Evolutionary conservation across 2,888 invertebrate species (phyloP), one percentile per base, ranked within the genome.

Genomic region (Archips xylosteana): DNA sequence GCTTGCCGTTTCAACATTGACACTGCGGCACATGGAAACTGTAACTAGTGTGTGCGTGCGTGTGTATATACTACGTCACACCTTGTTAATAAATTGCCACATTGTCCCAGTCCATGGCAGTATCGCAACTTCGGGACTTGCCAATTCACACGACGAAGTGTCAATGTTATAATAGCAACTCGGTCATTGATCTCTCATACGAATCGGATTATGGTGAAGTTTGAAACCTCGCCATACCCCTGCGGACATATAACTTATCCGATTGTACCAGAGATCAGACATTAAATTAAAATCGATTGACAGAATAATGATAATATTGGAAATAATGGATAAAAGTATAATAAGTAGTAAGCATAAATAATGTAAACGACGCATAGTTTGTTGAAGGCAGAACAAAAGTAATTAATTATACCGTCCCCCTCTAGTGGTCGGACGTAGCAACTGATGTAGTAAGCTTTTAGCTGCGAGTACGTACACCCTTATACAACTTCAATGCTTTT

Each of bases 341-440:
- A 86, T 90, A 90, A 88, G 87, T 92, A 90, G 89, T 93, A 92
- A 93, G 89, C 87, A 85, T 91, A 89, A 90, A 84, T 87, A 87
- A 85, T 84, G 85, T 88, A 86, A 84, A 87, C 83, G 80, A 86
- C 78, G 80, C 80, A 84, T 87, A 87, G 85, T 81, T 80, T 82
- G 84, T 85, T 84, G 78, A 78, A 80, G 81, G 80, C 79, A 79
- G 78, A 82, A 81, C 79, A 80, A 77, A 76, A 71, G 80, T 76
- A 75, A 75, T 83, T 80, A 80, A 57, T 70, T 76, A 47, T 67
- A 80, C 84, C 85, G 84, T 84, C 85, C 78, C 75, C 68, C 71
- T 68, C 39, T 77, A 76, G 77, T 69, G 83, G 84, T 78, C 79
- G 86, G 85, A 80, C 81, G 72, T 77, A 81, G 81, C 45, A 75